Conservation (phyloP, 2,797 vertebrate species). For the Danionella dracula region DNA sequence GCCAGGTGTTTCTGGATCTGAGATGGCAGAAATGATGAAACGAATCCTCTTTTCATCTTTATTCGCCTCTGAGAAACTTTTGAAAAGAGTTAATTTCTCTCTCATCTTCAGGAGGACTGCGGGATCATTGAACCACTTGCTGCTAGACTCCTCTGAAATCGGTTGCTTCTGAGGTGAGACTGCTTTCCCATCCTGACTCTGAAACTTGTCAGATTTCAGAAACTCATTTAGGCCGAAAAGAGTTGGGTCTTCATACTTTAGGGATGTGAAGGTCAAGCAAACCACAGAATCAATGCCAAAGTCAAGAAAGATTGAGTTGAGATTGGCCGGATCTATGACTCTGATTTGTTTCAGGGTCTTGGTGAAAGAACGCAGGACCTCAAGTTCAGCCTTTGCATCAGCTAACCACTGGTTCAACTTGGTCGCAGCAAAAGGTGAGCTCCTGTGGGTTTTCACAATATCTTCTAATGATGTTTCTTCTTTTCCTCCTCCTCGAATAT, state of each 20-base stretch:
- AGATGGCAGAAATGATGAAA: too few relatives aligned
- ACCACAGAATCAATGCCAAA: constrained; percentile 1
- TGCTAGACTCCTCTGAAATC: background rate
- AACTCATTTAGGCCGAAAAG: background rate
- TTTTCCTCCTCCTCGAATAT: background rate
- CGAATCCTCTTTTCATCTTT: too few relatives aligned
- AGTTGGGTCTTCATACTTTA: constrained; percentile 24
- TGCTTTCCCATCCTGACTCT: background rate
- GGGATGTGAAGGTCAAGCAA: constrained; percentile 38
- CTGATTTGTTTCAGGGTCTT: background rate
- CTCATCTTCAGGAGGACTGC: too few relatives aligned
- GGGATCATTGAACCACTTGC: too few relatives aligned
- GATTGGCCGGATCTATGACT: background rate
- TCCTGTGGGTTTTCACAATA: background rate
- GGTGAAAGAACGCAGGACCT: background rate
- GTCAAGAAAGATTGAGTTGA: background rate
- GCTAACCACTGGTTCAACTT: background rate
- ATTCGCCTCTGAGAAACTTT: too few relatives aligned
- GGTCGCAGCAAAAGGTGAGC: background rate
- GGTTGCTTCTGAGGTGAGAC: too few relatives aligned
- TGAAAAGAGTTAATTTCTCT: too few relatives aligned
- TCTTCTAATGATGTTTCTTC: background rate
- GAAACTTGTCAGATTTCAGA: background rate
- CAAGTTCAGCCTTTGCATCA: background rate
- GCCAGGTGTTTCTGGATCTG: too few relatives aligned